These are phyloP conservation scores for Peromyscus polionotus DNA, from an alignment of 2,113 vertebrate genomes.

Conservation along the genomic window DNA sequence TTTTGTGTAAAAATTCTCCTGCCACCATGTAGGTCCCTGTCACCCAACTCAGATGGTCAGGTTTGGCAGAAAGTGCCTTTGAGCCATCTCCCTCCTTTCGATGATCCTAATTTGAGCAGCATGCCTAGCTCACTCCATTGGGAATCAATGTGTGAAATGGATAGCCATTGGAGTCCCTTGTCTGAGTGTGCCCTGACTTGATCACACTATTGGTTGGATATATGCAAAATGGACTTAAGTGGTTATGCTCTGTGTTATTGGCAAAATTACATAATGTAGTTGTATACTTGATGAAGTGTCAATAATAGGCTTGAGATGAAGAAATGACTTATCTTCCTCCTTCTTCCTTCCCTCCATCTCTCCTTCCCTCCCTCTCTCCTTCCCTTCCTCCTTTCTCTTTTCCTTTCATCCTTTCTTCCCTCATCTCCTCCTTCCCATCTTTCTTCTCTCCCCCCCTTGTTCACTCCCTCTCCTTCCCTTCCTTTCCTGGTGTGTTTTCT, in stretches of 20 bases:
- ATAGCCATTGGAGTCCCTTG: not conserved
- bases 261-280: not conserved
- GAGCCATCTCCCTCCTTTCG: not conserved
- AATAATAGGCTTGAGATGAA: not conserved
- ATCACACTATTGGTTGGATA: not conserved
- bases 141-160: not conserved
- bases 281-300: not conserved
- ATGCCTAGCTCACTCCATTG: not conserved
- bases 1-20: not conserved
- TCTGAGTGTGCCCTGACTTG: not conserved
- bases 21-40: not conserved
- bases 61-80: not conserved
- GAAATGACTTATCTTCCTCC: not conserved
- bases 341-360: too few relatives aligned
- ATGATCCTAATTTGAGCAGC: not conserved
- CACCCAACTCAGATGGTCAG: not conserved
- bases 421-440: not conserved
- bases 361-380: too few relatives aligned
- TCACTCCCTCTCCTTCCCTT: fast-evolving
- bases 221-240: not conserved
- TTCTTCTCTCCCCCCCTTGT: not conserved
- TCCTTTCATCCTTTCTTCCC: not conserved
- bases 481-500: not conserved
- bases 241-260: not conserved
- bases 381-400: not conserved